Evolutionary conservation across 53 echinoderm and acorn worm species (phyloP), one percentile per base, ranked within the genome.

Genomic region (Luidia sarsii): DNA sequence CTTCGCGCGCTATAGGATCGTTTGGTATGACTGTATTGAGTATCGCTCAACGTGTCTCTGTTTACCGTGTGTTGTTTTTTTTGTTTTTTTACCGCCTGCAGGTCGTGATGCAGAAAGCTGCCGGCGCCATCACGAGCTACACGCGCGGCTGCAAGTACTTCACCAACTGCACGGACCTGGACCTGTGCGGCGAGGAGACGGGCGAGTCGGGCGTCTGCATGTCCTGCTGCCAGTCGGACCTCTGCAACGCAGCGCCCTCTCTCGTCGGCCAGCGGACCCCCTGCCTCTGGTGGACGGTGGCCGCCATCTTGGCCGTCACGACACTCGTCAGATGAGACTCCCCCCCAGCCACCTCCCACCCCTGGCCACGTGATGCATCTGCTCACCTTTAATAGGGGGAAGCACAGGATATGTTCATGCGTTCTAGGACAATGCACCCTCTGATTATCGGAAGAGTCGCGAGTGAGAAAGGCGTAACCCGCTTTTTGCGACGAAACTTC

Each of bases 111-210:
- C 82, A 82, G 43, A 82, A 53, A 31, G 68, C 82, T 20, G 68
- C 82, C 18, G 82, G 82, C 2, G 56, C 33, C n/a, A 39, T 82
- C 39, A 82, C 82, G 53, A 82, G 82, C 21, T 67, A 68, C 46
- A 69, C 82, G 46, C 36, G 82, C 41, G 82, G 82, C 6, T 82
- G 82, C 33, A 52, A 68, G 32, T 57, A 39, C 27, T 55, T 55
- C 68, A 27, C 27, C 13, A 82, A 82, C 68, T 82, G 82, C 68
- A 67, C 82, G 15, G 69, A 82, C 23, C 25, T 82, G 13, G 65
- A 43, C 13, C 10, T 19, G n/a, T 82, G 82, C 57, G 60, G 60
- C 29, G 67, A 54, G 15, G 36, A 36, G 22, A 55, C 8, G 7
- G 41, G 69, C 28, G 28, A 54, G 34, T 34, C 82, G 15, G 82